Evolutionary conservation across 1,140 invertebrate genomes (phyloP).

Genomic region (Eurosta solidaginis): DNA sequence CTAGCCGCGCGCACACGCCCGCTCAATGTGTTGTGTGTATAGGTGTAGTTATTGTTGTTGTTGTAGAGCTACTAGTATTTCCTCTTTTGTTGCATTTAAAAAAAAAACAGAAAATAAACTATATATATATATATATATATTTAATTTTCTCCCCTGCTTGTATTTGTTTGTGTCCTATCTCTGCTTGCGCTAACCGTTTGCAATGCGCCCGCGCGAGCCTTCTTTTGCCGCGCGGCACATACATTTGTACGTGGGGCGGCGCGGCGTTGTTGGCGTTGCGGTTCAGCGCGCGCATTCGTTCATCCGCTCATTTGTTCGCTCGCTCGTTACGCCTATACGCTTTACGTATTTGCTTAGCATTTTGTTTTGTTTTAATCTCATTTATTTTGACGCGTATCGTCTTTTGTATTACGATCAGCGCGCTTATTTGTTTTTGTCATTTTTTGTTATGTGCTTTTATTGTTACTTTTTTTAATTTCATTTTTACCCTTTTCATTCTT

Average conservation of each 20-base stretch:
- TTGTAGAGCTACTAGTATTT: not conserved
- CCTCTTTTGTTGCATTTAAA: not conserved
- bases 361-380: constrained; percentile 14
- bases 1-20: not conserved
- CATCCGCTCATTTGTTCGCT: not conserved
- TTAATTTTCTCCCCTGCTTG: not conserved
- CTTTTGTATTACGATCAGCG: constrained; percentile 8
- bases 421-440: constrained; percentile 3
- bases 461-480: not conserved
- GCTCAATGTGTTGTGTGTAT: not conserved
- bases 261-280: not conserved
- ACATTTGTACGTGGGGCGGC: not conserved
- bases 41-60: not conserved
- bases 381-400: not conserved
- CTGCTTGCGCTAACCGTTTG: no score
- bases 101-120: not conserved
- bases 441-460: not conserved
- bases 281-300: constrained; percentile 5
- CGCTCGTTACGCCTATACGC: not conserved
- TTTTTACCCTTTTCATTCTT: no score
- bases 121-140: not conserved
- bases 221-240: not conserved
- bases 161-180: no score
- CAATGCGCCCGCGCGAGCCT: not conserved
- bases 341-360: constrained; percentile 18